phyloP scores from a whole-genome alignment of 2,113 vertebrate genomes.

The Acrocephalus kingi region DNA sequence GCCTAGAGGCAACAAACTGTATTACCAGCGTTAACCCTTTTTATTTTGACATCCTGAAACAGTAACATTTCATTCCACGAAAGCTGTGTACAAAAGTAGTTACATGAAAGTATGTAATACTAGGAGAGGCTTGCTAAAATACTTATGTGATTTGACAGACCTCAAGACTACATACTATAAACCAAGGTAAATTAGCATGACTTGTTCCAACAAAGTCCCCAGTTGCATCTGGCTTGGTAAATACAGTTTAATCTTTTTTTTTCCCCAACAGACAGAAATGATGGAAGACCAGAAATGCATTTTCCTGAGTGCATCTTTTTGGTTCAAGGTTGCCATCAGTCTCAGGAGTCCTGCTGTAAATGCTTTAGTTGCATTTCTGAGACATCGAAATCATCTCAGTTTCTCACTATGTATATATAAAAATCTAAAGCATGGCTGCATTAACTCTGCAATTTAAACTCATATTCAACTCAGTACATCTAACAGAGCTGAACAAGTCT shows the following conservation, averaged over 20 bases:
- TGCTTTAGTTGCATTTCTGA: neutral
- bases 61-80: neutral
- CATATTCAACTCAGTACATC: neutral
- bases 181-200: neutral
- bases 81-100: neutral
- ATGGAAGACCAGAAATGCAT: neutral
- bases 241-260: neutral
- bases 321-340: neutral
- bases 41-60: neutral
- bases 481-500: neutral
- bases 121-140: neutral
- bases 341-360: neutral
- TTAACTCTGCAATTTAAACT: neutral
- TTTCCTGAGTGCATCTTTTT: neutral
- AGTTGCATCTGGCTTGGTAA: neutral
- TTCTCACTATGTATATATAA: neutral
- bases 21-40: neutral
- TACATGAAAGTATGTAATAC: neutral
- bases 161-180: neutral
- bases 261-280: neutral
- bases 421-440: neutral
- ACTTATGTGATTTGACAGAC: neutral
- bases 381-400: fast-evolving
- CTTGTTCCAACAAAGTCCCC: neutral
- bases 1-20: neutral